Percentiles rank a stretch among this genome's conserved stretches.
phyloP scores from a whole-genome alignment of 1,140 invertebrate genomes.

The Drosophila nasuta region DNA sequence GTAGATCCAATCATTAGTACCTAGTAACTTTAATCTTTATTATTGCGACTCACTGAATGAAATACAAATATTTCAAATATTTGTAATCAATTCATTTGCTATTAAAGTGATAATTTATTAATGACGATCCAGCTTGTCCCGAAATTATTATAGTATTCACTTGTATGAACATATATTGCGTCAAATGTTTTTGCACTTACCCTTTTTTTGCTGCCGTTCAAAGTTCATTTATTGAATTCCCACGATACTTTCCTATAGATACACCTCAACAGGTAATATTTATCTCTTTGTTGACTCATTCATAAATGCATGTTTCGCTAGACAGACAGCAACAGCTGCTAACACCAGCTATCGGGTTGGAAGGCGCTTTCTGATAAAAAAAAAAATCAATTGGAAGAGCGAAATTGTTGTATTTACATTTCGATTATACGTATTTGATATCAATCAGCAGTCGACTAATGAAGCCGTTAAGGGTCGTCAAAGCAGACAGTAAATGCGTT shows the following conservation, averaged over 20 bases:
- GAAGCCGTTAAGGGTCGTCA: conserved; percentile 20
- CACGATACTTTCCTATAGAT: neutral
- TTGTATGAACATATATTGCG: too few species aligned
- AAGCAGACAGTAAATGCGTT: conserved; percentile 23
- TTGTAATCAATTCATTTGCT: neutral
- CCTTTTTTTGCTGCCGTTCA: too few species aligned
- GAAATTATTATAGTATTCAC: too few species aligned
- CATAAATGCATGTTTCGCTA: conserved; percentile 6
- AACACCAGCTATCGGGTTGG: conserved; percentile 7
- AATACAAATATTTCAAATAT: neutral
- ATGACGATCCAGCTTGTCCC: neutral
- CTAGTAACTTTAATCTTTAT: neutral
- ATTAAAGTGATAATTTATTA: neutral
- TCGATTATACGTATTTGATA: conserved; percentile 16
- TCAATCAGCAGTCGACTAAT: conserved; percentile 32
- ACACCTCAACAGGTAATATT: conserved; percentile 7
- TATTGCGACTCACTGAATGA: conserved; percentile 11
- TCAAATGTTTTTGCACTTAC: too few species aligned
- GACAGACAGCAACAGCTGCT: conserved; percentile 31
- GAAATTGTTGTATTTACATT: conserved; percentile 22
- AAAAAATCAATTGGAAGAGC: conserved; percentile 14
- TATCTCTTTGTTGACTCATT: conserved; percentile 2
- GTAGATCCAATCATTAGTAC: conserved; percentile 9
- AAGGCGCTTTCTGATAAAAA: conserved; percentile 22
- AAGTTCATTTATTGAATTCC: neutral